A percentile compares a stretch with the other conserved stretches of the same genome.
These are phyloP conservation scores for Ceramica pisi DNA, from an alignment of 2,888 invertebrate genomes.

Conservation along the genomic window DNA sequence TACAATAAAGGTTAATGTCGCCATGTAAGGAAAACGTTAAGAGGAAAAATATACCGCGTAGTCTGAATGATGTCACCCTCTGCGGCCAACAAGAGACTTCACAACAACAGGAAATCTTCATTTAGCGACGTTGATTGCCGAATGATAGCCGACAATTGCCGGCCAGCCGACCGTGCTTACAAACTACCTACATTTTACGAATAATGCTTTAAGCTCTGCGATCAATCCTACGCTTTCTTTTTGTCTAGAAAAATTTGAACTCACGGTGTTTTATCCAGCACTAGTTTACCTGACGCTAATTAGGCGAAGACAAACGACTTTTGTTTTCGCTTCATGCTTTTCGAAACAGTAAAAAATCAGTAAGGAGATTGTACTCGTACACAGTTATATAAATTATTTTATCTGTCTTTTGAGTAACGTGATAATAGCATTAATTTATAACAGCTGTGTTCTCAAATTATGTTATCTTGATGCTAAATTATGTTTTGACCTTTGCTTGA, in stretches of 20 bases:
- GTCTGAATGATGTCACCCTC: constrained; percentile 71
- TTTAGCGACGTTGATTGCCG: constrained; percentile 71
- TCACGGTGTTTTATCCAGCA: constrained; percentile 34
- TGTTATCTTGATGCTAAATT: constrained; percentile 19
- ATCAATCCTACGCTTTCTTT: constrained; percentile 34
- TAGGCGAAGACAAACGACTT: constrained; percentile 52
- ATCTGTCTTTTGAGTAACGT: constrained; percentile 20
- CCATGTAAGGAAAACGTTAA: constrained; percentile 65
- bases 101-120: constrained; percentile 77
- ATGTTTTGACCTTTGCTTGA: constrained; percentile 24
- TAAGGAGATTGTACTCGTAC: constrained; percentile 13
- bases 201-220: constrained; percentile 35
- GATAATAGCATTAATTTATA: constrained; percentile 19
- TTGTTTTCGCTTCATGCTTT: constrained; percentile 37
- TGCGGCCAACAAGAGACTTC: constrained; percentile 65
- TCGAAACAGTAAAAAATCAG: constrained; percentile 26
- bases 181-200: constrained; percentile 27
- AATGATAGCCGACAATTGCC: constrained; percentile 61
- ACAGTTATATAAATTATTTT: constrained; percentile 22
- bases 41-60: constrained; percentile 65
- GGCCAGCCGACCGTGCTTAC: constrained; percentile 30
- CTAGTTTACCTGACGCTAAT: constrained; percentile 49
- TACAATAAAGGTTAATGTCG: constrained; percentile 33
- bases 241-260: constrained; percentile 34
- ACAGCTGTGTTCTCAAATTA: constrained; percentile 17